These are phyloP conservation scores for Podiceps cristatus DNA, from an alignment of 2,113 vertebrate genomes.

Conservation along the genomic window DNA sequence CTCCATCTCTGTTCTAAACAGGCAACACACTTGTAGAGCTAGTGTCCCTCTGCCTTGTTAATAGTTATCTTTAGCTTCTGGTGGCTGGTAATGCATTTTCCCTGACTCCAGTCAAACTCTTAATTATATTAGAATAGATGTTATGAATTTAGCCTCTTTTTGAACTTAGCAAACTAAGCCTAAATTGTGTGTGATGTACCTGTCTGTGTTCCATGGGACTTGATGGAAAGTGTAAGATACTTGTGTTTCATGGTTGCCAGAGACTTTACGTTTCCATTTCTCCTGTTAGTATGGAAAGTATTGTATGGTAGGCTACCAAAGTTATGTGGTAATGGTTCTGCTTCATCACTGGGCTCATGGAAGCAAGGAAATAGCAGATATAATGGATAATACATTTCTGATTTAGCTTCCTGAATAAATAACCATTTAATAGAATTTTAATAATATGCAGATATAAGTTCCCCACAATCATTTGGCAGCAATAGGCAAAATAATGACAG, in stretches of 20 bases:
- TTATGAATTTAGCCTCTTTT: neutral
- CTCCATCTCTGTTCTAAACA: neutral
- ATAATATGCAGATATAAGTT: neutral
- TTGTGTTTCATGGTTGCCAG: neutral
- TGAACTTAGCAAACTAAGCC: neutral
- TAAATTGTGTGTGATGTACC: neutral
- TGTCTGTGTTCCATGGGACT: neutral
- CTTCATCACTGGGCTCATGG: neutral
- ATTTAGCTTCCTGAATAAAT: neutral
- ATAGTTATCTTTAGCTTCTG: neutral
- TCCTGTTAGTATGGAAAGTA: neutral
- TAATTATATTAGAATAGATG: neutral
- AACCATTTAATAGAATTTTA: constrained; percentile 18
- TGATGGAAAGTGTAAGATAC: neutral
- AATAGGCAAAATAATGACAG: neutral
- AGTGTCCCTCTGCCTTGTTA: neutral
- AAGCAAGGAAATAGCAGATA: neutral
- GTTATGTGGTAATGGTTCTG: neutral
- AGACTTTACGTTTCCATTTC: neutral
- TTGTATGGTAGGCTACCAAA: neutral
- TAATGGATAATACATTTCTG: neutral
- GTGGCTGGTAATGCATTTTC: neutral
- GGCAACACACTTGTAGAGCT: neutral
- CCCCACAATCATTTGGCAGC: neutral
- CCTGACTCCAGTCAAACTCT: neutral